Conservation (phyloP, 2,113 vertebrate genomes). For the Drymodes brunneopygia region DNA sequence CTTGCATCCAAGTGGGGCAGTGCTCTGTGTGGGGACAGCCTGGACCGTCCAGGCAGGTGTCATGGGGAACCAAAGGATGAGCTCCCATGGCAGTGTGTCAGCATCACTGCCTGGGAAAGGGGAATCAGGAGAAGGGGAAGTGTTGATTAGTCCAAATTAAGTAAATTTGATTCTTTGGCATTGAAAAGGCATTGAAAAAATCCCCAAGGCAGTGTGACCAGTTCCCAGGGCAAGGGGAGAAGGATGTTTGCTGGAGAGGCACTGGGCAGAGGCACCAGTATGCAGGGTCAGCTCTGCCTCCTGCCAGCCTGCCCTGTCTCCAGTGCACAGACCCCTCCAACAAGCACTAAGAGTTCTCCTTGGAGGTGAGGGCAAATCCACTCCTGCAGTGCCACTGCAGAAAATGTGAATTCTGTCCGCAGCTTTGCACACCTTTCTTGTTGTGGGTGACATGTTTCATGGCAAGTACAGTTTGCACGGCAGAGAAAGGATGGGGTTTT, state of each 20-base stretch:
- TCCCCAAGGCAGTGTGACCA: not conserved
- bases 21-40: fast-evolving
- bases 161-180: not conserved
- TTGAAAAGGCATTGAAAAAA: not conserved
- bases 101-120: not conserved
- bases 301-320: not conserved
- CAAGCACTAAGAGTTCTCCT: not conserved
- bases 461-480: not conserved
- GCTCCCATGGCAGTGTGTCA: not conserved
- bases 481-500: not conserved
- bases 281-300: not conserved
- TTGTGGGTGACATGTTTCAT: not conserved
- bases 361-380: not conserved
- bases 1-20: not conserved
- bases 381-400: not conserved
- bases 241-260: not conserved
- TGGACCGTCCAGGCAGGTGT: fast-evolving
- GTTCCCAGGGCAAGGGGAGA: not conserved
- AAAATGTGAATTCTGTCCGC: not conserved
- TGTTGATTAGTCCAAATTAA: not conserved
- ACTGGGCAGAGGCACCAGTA: not conserved
- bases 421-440: not conserved
- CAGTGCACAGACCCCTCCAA: not conserved
- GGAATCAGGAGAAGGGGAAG: not conserved
- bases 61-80: not conserved